Base-by-base conservation (phyloP, 30 jellyfish, hydroid and myxozoan species). In the Hydractinia echinata region DNA sequence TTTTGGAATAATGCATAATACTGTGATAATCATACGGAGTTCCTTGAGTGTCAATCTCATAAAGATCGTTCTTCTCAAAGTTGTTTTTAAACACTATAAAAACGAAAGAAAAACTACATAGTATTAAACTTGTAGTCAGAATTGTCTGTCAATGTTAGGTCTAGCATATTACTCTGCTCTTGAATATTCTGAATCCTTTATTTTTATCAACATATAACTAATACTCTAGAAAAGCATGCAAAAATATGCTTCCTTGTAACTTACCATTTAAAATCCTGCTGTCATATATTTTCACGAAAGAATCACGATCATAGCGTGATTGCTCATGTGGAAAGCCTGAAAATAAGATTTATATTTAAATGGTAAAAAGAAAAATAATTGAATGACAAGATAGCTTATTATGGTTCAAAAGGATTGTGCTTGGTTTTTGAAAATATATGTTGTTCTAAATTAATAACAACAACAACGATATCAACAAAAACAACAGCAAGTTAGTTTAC, bases 251-350 rank as follows among this genome's bases (percentile, higher is more conserved):
- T 64, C 74, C 44, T 2, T 30, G 44, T 30, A 30, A 64, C 79
- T 61, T 67, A 82, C 89, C 55, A 15, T 55, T 44, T 8, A 49
- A 11, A 30, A 82, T 76, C 14, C 72, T 82, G 19, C 54, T 93
- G 21, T 61, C 77, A 39, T 21, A 56, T 5, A 90, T 85, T 4
- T 87, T 84, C 53, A 90, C 90, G 74, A 53, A 90, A 61, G 88
- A 74, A 82, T 90, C 92, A 4, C 97, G 83, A 61, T 90, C 97
- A 8, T 86, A 88, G 30, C 97, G 94, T 14, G 93, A 60, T 72
- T 90, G 97, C 76, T 90, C 97, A 81, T 90, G 97, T 80, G 53
- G 76, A 61, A 90, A 90, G 9, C 97, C 97, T 90, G 76, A 53
- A 81, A 61, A 51, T 56, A 64, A 30, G 1, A 30, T 30, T 30